phyloP scores from a whole-genome alignment of 2,797 vertebrate genomes.

The Siniperca obscura region DNA sequence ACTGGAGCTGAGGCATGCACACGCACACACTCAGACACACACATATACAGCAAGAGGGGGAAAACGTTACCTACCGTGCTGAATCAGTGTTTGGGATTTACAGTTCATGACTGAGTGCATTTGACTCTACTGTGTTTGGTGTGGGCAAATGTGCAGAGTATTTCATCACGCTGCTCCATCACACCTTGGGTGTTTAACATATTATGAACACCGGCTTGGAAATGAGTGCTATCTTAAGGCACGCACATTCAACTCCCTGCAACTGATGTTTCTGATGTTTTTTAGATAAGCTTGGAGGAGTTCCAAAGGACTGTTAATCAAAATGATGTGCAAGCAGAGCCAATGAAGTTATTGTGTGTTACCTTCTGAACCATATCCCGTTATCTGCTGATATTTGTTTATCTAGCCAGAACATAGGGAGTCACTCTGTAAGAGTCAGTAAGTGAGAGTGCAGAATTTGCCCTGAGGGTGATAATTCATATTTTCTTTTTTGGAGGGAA shows the following conservation, averaged over 20 bases:
- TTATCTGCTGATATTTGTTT: conserved; percentile 67
- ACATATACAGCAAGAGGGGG: conserved; percentile 25
- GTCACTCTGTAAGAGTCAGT: conserved; percentile 75
- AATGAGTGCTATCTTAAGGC: conserved; percentile 65
- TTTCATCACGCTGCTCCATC: conserved; percentile 67
- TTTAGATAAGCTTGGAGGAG: conserved; percentile 74
- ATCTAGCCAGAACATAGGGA: conserved; percentile 77
- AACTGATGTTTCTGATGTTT: conserved; percentile 75
- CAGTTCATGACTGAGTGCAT: conserved; percentile 65
- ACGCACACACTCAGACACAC: conserved; percentile 32
- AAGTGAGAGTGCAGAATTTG: conserved; percentile 80
- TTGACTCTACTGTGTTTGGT: conserved; percentile 74
- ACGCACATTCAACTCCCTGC: conserved; percentile 74
- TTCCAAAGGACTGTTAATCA: conserved; percentile 76
- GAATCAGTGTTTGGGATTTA: conserved; percentile 66
- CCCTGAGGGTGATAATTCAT: conserved; percentile 79
- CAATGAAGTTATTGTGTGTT: conserved; percentile 69
- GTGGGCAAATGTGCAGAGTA: conserved; percentile 58
- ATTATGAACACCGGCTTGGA: conserved; percentile 70
- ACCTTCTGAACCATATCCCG: conserved; percentile 68
- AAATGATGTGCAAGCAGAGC: conserved; percentile 65
- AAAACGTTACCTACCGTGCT: conserved; percentile 53
- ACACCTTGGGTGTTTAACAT: conserved; percentile 68
- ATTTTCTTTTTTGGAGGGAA: conserved; percentile 73
- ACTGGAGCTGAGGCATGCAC: conserved; percentile 75